Evolutionary conservation across 2,888 invertebrate genomes (phyloP), one percentile per base, ranked within the genome.

Genomic region (Lobophora halterata): DNA sequence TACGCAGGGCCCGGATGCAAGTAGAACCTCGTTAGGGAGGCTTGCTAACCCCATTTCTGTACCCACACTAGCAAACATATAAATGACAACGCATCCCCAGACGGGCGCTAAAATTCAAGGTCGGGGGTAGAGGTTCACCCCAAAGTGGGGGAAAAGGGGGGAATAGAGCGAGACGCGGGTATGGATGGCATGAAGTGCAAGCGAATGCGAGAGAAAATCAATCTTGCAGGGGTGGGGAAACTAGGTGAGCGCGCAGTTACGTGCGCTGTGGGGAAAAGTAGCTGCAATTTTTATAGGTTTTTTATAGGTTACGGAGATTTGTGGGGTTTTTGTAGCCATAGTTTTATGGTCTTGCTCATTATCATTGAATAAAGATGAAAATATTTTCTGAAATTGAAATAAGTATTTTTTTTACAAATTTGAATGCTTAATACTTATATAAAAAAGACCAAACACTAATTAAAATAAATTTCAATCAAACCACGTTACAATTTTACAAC

Each of bases 141-240:
- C 33, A 57, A 46, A 55, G 65, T 51, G 20, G 14, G 17, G 11
- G 11, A 10, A 9, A 2, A 11, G 9, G 8, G 26, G 23, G 18
- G 21, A 13, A 5, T 3, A 21, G 19, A 42, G 42, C 53, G 76
- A 67, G 79, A 82, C 63, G 58, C 66, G 55, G 47, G 61, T 55
- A 76, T 64, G 46, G 64, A 71, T 71, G 71, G 72, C 68, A 51
- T 50, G 52, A 79, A 83, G 80, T 87, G 87, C 87, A 87, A 82
- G 87, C 70, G 76, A 80, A 80, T 79, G 77, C 57, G 78, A 78
- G 71, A 76, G 81, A 86, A 85, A 85, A 86, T 87, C 87, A 85
- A 86, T 87, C 81, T 85, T 86, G 86, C 86, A 87, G 65, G 78
- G 70, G 73, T 62, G 71, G 70, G 71, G 73, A 76, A 86, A 85